These are phyloP conservation scores for Scaptomyza caliginosa DNA, from an alignment of 2,888 invertebrate genomes.

Conservation along the genomic window DNA sequence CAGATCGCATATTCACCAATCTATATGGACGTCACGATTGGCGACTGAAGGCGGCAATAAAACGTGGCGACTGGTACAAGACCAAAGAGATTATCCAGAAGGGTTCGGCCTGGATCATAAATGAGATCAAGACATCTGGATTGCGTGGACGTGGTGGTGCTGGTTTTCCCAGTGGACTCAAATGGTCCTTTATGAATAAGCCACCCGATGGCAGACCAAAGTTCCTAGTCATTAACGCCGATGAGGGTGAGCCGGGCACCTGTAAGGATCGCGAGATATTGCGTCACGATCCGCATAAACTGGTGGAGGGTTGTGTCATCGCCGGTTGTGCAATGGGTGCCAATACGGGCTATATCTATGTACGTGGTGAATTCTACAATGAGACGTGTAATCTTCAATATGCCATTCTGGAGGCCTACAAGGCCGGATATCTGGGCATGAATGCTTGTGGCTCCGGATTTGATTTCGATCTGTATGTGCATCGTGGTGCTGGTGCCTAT, in stretches of 20 bases:
- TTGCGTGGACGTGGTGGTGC: slow-evolving; percentile 98
- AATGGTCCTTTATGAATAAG: slow-evolving; percentile 99
- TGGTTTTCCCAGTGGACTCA: slow-evolving; percentile 99
- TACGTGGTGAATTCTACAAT: slow-evolving; percentile 99
- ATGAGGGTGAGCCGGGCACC: slow-evolving; percentile 99
- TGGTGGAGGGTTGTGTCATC: slow-evolving; percentile 96
- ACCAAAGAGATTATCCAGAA: slow-evolving; percentile 97
- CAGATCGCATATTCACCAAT: slow-evolving; percentile 98
- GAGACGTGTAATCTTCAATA: slow-evolving; percentile 98
- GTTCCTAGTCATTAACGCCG: slow-evolving; percentile 98
- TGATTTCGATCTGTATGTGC: slow-evolving; percentile 98
- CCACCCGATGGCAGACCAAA: slow-evolving; percentile 97
- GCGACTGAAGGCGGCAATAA: slow-evolving; percentile 94
- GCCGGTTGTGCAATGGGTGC: slow-evolving; percentile 98
- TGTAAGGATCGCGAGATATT: slow-evolving; percentile 99
- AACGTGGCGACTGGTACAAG: slow-evolving; percentile 97
- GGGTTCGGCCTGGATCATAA: slow-evolving; percentile 97
- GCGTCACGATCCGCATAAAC: slow-evolving; percentile 98
- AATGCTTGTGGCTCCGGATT: slow-evolving; percentile 88
- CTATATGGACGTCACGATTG: slow-evolving; percentile 98
- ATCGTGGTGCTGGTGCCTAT: slow-evolving; percentile 91
- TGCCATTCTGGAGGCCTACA: slow-evolving; percentile 92
- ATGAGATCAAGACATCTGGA: slow-evolving; percentile 97
- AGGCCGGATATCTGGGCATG: slow-evolving; percentile 93
- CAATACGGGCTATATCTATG: slow-evolving; percentile 98